Base-by-base conservation (phyloP, 2,888 invertebrate species). In the Hydropsyche betteni region DNA sequence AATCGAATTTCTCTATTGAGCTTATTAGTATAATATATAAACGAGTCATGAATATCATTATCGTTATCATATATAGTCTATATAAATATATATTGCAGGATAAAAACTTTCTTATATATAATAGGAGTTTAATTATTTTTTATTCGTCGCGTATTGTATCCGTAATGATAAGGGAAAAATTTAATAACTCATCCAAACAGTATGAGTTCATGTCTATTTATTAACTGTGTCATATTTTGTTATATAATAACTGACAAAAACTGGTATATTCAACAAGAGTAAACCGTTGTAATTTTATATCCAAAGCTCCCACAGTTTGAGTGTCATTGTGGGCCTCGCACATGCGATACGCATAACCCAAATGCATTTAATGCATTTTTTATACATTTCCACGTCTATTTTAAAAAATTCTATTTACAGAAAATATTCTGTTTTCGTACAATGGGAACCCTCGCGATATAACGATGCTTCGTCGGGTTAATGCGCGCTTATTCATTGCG, bases 371-470 rank as follows among this genome's bases (percentile, higher is more conserved):
- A 78, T 64, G 74, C 74, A 73, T 58, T 77, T 78, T 79, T 79
- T 74, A 75, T 58, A 38, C 75, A 75, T 79, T 79, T 77, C 78
- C 77, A 76, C 72, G 70, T 79, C 79, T 79, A 79, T 79, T 79
- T 79, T 75, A 77, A 79, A 79, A 77, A 77, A 77, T 77, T 77
- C 79, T 79, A 79, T 79, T 79, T 79, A 79, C 79, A 77, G 79
- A 79, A 76, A 79, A 79, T 78, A 76, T 76, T 78, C 58, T 68
- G 51, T 69, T 50, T 38, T 14, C 14, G 38, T 61, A 72, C 72
- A 72, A 72, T 72, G 72, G 72, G 55, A 36, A 72, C 72, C 72
- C 64, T 52, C 16, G 55, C 44, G 70, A 36, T 58, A 58, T 58
- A 24, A 34, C 34, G 52, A 38, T 58, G 38, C 70, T 8, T 10